Conservation (phyloP, 2,888 invertebrate species). For the Phengaris arion region DNA sequence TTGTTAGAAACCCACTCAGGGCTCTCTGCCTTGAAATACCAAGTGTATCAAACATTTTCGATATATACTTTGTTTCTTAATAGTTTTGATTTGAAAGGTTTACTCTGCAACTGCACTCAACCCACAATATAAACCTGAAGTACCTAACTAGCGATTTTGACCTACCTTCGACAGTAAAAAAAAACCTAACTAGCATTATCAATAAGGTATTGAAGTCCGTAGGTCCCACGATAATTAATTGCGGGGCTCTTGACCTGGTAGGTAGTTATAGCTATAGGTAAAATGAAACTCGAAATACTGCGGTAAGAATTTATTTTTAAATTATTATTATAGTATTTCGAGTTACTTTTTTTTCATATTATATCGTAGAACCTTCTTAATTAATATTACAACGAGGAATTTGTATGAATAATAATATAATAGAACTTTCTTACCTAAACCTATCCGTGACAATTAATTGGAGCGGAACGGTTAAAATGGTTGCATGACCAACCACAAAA, state of each 20-base stretch:
- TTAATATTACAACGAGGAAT: background rate
- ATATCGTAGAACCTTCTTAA: background rate
- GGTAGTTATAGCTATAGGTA: background rate
- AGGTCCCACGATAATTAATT: background rate
- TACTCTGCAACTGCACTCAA: too few species aligned
- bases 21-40: constrained; percentile 25
- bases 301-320: background rate
- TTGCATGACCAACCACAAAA: too few species aligned
- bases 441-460: too few species aligned
- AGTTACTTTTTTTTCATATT: background rate
- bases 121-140: too few species aligned
- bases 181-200: background rate
- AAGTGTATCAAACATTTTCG: constrained; percentile 11
- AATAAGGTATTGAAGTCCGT: background rate
- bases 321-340: too few species aligned
- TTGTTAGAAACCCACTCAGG: constrained; percentile 28
- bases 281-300: constrained; percentile 1
- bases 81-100: background rate
- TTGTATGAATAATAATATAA: background rate
- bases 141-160: background rate
- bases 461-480: too few species aligned
- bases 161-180: background rate
- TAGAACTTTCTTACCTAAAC: background rate
- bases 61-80: background rate
- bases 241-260: background rate